A percentile compares a stretch with the other conserved stretches of the same genome.
phyloP scores from a whole-genome alignment of 35 echinoderm and acorn worm genomes.

The Diadema setosum region DNA sequence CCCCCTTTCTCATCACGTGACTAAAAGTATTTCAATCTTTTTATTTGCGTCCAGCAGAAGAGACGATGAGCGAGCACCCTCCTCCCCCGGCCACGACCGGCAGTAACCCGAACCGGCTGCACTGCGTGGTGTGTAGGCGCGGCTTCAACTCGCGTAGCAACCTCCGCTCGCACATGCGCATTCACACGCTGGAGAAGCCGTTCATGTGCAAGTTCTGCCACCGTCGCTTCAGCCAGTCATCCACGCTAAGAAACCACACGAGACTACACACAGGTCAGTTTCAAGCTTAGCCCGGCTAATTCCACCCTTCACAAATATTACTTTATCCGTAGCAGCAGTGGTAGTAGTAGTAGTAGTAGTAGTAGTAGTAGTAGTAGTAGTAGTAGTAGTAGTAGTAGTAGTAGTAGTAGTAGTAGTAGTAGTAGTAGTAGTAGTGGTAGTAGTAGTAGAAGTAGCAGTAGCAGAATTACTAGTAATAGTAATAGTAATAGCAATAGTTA shows the following conservation, averaged over 20 bases:
- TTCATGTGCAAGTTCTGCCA: constrained; percentile 93
- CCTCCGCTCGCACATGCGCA: constrained; percentile 95
- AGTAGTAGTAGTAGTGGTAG: too few relatives aligned
- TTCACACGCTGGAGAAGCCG: constrained; percentile 93
- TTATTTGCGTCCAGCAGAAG: too few relatives aligned
- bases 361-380: too few relatives aligned
- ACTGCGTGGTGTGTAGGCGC: constrained; percentile 83
- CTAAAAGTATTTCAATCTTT: too few relatives aligned
- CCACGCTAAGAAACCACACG: constrained; percentile 85
- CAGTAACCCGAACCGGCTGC: constrained; percentile 46
- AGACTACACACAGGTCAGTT: constrained; percentile 91
- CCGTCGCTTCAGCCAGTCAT: constrained; percentile 95
- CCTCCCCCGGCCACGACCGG: constrained; percentile 17
- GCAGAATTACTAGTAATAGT: too few relatives aligned
- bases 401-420: too few relatives aligned
- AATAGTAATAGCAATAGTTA: too few relatives aligned
- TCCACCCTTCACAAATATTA: neutral
- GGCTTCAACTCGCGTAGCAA: constrained; percentile 98
- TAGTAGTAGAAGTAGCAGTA: too few relatives aligned
- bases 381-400: too few relatives aligned
- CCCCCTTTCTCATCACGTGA: too few relatives aligned
- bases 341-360: too few relatives aligned
- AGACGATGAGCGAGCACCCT: constrained; percentile 8
- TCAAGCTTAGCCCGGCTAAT: too few relatives aligned
- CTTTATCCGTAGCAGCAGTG: neutral